Evolutionary conservation across 2,888 invertebrate species (phyloP), one percentile per base, ranked within the genome.

Genomic region (Selenia dentaria): DNA sequence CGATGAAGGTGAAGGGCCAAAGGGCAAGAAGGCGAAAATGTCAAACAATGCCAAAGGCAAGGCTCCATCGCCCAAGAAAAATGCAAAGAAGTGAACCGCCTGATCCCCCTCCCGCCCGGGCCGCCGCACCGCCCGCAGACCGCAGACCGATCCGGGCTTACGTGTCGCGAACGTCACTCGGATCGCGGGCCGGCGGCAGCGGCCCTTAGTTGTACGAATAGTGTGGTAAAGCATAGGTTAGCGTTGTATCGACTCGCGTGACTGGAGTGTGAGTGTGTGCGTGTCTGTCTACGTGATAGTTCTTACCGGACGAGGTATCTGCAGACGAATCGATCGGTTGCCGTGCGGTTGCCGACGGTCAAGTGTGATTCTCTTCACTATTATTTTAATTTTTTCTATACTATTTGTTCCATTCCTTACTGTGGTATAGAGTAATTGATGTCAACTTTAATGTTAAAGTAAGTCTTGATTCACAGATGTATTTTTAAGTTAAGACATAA

Each of bases 1-100:
- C 12, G 95, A 95, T 53, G 95, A 95, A 12, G 95, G 94, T 26
- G 94, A 94, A 16, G 16, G 16, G 81, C 94, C 95, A 66, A 95
- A 96, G 86, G 94, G 94, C 83, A 96, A 96, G 86, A 94, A 95
- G 74, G 93, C 94, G 82, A 95, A 95, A 90, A 86, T 94, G 80
- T 93, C 93, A 67, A 94, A 93, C 83, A 94, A 93, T 70, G 91
- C 93, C 74, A 93, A 93, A 83, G 94, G 93, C 71, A 94, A 94
- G 87, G 90, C 92, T 47, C 89, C 93, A 45, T 92, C 93, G 62
- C 93, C 94, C 82, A 95, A 95, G 92, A 94, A 94, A 86, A 94
- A 95, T 63, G 87, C 91, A 64, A 91, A 91, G 87, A 91, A 91
- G 87, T 91, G 83, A 90, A 73, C 67, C 54, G 62, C 39, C 62